Conservation (phyloP, 2,113 vertebrate genomes). For the Neolamprologus variostigma region DNA sequence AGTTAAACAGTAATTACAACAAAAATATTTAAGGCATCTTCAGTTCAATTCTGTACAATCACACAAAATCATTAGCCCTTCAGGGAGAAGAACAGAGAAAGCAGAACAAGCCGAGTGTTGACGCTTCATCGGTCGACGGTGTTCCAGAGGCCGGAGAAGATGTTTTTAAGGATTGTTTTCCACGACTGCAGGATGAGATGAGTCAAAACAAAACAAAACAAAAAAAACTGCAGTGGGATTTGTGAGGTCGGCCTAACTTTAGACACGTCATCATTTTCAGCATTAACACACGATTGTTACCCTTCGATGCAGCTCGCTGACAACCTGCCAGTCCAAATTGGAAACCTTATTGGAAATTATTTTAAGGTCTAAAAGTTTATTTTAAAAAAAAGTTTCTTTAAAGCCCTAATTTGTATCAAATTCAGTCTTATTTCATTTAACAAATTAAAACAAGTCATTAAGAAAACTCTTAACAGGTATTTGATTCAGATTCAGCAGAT, state of each 20-base stretch:
- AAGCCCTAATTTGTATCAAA: constrained; percentile 29
- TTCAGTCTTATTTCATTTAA: constrained; percentile 28
- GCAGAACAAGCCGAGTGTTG: constrained; percentile 44
- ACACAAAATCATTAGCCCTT: constrained; percentile 72
- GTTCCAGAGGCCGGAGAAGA: not conserved
- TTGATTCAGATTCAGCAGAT: not conserved
- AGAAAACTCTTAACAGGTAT: not conserved
- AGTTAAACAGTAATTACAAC: constrained; percentile 45
- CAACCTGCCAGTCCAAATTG: constrained; percentile 22
- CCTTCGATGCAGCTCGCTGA: not conserved
- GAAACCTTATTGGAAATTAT: constrained; percentile 33
- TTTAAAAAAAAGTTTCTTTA: not conserved
- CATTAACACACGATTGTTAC: constrained; percentile 23
- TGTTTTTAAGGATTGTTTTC: not conserved
- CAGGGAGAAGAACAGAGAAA: constrained; percentile 72
- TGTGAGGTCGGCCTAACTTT: not conserved
- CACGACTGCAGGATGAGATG: not conserved
- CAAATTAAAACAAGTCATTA: constrained; percentile 2
- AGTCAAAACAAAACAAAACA: not conserved
- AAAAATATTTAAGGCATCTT: constrained; percentile 59
- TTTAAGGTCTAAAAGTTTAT: constrained; percentile 10
- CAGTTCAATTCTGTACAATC: constrained; percentile 63
- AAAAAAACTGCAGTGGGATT: not conserved
- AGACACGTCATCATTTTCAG: constrained; percentile 22
- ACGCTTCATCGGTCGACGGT: constrained; percentile 45